Evolutionary conservation across 2,888 invertebrate species (phyloP), one percentile per base, ranked within the genome.

Genomic region (Desoria tigrina): DNA sequence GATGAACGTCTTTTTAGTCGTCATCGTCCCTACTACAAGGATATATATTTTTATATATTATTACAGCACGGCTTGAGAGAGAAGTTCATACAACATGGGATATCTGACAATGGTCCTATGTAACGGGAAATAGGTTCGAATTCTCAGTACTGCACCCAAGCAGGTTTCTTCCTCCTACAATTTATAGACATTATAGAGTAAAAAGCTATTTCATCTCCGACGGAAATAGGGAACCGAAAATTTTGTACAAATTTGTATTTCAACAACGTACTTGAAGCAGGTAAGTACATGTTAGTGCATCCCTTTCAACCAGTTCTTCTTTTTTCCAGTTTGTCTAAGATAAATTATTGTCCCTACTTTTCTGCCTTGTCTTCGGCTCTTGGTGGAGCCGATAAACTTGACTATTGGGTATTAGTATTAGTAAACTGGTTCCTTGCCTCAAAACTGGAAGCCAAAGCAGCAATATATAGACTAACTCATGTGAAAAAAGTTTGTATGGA

Each of bases 1-100:
- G 57, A 57, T 57, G 57, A 57, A 57, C 57, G 57, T 57, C 57
- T 42, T 39, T 28, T 23, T 14, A 21, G 16, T 21, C 45, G 45
- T 45, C 45, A 45, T 45, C 45, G n/a, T 21, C 21, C 26, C 26
- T 51, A 24, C 51, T 51, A 6, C 23, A 49, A 18, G 14, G n/a
- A n/a, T n/a, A n/a, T 11, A 39, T 39, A 11, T 16, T 9, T 39
- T 16, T 39, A 39, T 16, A 9, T 39, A 11, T 16, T 11, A 39
- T 39, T 39, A n/a, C n/a, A n/a, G n/a, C n/a, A n/a, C n/a, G n/a
- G n/a, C n/a, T n/a, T n/a, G n/a, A 32, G 32, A 32, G 32, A 11
- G 32, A 32, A 32, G 6, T 32, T 32, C 6, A 32, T 4, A 32
- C n/a, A n/a, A 32, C 11, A 32, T 32, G 32, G 11, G 32, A 4